These are phyloP conservation scores for Smutsia temminckii DNA, from an alignment of 2,797 vertebrate species.

Conservation along the genomic window DNA sequence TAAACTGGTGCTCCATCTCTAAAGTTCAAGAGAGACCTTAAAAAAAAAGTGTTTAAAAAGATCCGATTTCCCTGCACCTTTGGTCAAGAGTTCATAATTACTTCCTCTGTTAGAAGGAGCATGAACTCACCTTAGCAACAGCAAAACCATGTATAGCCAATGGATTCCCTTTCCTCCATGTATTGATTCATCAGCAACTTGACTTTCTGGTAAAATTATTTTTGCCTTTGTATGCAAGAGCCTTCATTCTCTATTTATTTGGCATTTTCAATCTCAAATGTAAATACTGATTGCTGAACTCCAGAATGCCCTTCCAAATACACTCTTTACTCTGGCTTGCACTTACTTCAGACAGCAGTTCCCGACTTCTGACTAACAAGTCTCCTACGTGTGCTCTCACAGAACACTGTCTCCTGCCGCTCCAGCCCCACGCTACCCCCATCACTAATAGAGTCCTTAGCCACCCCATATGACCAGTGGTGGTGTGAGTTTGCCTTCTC, in stretches of 20 bases:
- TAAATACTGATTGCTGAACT: conserved; percentile 29
- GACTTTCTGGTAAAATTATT: conserved; percentile 37
- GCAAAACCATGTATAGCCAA: conserved; percentile 58
- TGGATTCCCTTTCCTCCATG: conserved; percentile 11
- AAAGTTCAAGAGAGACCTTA: conserved; percentile 72
- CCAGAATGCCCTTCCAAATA: not conserved
- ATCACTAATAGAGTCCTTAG: not conserved
- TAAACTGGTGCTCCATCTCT: conserved; percentile 69
- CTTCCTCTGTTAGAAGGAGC: conserved; percentile 62
- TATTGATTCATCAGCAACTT: conserved; percentile 38
- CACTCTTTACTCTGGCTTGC: not conserved
- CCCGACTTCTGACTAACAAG: not conserved
- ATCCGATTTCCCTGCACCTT: conserved; percentile 70
- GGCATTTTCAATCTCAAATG: conserved; percentile 7
- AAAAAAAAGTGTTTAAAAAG: conserved; percentile 71
- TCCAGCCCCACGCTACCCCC: no score
- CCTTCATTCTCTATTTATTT: conserved; percentile 29
- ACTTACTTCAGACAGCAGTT: conserved; percentile 3
- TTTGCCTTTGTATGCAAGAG: conserved; percentile 8
- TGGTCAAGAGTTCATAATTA: conserved; percentile 71
- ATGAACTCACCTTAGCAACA: conserved; percentile 56
- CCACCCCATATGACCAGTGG: not conserved
- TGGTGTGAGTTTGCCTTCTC: not conserved
- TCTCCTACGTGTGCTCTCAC: not conserved
- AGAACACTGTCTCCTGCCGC: not conserved